Percentiles rank a stretch among this genome's conserved stretches.
These are phyloP conservation scores for Lypha dubia DNA, from an alignment of 2,888 invertebrate species.

Conservation along the genomic window DNA sequence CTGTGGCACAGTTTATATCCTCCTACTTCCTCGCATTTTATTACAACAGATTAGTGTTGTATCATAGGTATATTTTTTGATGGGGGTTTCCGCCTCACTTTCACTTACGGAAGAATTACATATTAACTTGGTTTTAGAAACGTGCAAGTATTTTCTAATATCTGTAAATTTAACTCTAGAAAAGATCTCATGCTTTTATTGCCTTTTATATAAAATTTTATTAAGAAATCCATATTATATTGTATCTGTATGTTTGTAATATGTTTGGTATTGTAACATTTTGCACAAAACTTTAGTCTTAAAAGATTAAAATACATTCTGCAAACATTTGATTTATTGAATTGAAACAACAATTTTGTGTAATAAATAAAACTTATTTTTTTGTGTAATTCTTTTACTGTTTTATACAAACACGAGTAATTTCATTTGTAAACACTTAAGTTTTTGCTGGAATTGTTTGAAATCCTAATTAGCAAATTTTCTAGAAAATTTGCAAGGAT, in stretches of 20 bases:
- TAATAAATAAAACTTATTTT: neutral
- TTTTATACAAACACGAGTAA: neutral
- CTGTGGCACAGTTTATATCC: neutral
- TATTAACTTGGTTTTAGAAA: neutral
- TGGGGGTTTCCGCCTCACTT: neutral
- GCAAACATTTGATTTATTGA: neutral
- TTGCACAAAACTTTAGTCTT: neutral
- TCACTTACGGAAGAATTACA: neutral
- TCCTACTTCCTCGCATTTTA: neutral
- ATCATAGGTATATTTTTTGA: neutral
- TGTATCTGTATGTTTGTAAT: neutral
- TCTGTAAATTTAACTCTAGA: neutral
- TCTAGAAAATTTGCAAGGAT: neutral
- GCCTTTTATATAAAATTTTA: neutral
- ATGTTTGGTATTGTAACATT: neutral
- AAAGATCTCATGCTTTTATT: neutral
- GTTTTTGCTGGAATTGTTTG: neutral
- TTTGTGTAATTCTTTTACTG: neutral
- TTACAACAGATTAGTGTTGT: no score
- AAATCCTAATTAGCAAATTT: neutral
- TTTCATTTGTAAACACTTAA: neutral
- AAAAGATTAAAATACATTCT: neutral
- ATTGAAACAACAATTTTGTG: neutral
- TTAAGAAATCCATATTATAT: neutral
- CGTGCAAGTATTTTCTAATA: neutral